Percentiles rank a stretch among this genome's conserved stretches.
Evolutionary conservation across 2,888 invertebrate genomes (phyloP).

Genomic region (Candidula unifasciata): DNA sequence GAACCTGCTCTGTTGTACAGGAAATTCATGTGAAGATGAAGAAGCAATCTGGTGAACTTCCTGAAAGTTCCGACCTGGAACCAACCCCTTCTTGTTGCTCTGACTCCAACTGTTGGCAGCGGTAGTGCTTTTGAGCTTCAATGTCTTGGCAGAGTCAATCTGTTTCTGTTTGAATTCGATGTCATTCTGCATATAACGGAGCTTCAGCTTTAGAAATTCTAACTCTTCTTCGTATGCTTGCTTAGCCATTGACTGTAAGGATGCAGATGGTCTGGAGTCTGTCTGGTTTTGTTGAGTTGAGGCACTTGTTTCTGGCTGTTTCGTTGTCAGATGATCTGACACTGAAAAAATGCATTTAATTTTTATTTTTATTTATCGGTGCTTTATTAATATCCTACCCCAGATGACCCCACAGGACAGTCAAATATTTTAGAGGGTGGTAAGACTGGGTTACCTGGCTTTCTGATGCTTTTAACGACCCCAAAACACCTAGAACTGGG

Average conservation of each 20-base stretch:
- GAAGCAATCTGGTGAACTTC: too few relatives aligned
- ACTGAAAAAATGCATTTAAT: too few relatives aligned
- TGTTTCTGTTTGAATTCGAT: constrained; percentile 50
- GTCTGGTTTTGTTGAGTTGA: not conserved
- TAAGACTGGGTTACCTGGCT: too few relatives aligned
- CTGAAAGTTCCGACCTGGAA: not conserved
- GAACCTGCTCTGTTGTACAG: not conserved
- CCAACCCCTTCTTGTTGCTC: not conserved
- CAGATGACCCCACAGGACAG: too few relatives aligned
- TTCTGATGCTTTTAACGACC: too few relatives aligned
- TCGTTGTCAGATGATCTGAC: too few relatives aligned
- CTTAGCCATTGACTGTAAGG: not conserved
- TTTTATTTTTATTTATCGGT: too few relatives aligned
- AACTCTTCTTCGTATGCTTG: constrained; percentile 24
- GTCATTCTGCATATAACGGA: constrained; percentile 51
- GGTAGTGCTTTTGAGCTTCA: not conserved
- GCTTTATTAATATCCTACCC: too few relatives aligned
- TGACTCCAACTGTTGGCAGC: not conserved
- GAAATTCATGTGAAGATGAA: not conserved
- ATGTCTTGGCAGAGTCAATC: not conserved
- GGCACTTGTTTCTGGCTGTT: not conserved
- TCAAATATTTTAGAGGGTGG: too few relatives aligned
- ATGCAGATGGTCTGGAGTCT: not conserved
- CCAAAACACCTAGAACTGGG: too few relatives aligned
- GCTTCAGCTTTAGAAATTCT: constrained; percentile 45